Percentiles rank a stretch among this genome's conserved stretches.
Conservation (phyloP, 2,888 invertebrate genomes). For the Platycheirus rosarum region DNA sequence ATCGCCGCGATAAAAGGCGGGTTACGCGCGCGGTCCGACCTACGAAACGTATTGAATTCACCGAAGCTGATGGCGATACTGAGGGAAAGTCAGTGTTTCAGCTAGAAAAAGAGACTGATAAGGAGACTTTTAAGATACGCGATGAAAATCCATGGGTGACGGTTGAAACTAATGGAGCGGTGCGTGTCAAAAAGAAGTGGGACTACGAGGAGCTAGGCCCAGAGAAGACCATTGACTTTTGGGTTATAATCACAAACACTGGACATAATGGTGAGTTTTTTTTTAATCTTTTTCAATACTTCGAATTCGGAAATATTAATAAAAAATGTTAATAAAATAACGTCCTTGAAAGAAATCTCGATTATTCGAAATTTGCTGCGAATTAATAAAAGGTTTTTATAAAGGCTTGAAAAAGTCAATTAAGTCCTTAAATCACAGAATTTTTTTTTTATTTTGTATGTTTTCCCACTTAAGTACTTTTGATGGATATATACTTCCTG, state of each 20-base stretch:
- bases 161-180: slow-evolving; percentile 94
- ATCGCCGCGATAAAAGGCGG: slow-evolving; percentile 88
- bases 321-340: too few species aligned
- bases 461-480: too few species aligned
- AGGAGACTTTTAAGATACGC: slow-evolving; percentile 95
- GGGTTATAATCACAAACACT: slow-evolving; percentile 96
- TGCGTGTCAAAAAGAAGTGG: slow-evolving; percentile 97
- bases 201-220: slow-evolving; percentile 97
- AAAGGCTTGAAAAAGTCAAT: too few species aligned
- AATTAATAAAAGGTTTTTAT: too few species aligned
- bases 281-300: too few species aligned
- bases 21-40: slow-evolving; percentile 96
- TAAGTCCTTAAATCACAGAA: too few species aligned
- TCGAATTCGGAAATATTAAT: too few species aligned
- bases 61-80: slow-evolving; percentile 94
- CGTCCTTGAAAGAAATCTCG: too few species aligned
- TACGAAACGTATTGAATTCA: slow-evolving; percentile 96
- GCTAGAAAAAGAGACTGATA: slow-evolving; percentile 94
- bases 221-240: slow-evolving; percentile 97
- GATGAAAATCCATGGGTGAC: slow-evolving; percentile 97
- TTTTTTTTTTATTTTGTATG: too few species aligned
- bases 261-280: slow-evolving; percentile 92
- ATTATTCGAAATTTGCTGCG: too few species aligned
- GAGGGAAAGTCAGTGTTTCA: slow-evolving; percentile 95
- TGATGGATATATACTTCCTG: too few species aligned